Conservation (phyloP, 2,113 vertebrate genomes). For the Anser cygnoides region DNA sequence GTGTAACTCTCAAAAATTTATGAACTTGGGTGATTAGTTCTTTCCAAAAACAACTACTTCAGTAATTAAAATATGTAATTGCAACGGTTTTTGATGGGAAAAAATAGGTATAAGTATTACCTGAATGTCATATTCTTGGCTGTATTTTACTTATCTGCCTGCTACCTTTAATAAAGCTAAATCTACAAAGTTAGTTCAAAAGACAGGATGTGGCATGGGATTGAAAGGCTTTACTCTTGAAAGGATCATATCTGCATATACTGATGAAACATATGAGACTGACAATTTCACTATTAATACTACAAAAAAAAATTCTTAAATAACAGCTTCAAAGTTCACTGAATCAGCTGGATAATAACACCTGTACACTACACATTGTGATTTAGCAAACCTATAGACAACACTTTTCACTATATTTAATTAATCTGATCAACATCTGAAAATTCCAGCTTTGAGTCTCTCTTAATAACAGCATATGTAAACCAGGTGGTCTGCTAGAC, state of each 20-base stretch:
- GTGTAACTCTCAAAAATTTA: neutral
- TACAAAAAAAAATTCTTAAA: neutral
- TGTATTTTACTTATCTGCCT: neutral
- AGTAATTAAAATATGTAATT: neutral
- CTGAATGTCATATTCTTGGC: neutral
- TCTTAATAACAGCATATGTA: neutral
- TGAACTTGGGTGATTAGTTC: neutral
- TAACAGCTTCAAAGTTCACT: neutral
- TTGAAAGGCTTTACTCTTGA: neutral
- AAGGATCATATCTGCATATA: neutral
- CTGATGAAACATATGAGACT: neutral
- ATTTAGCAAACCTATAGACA: neutral
- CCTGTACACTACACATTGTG: rapidly evolving
- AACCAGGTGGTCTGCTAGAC: rapidly evolving
- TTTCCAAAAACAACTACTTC: neutral
- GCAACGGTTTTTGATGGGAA: neutral
- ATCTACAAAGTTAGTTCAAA: neutral
- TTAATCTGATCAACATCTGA: neutral
- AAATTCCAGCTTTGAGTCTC: neutral
- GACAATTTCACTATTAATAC: neutral
- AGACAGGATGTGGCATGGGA: neutral
- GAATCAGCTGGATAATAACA: neutral
- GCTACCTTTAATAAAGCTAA: neutral
- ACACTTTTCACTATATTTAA: neutral
- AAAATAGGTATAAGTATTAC: neutral